Conservation (phyloP, 30 jellyfish, hydroid and myxozoan species). For the Rhopilema esculentum region DNA sequence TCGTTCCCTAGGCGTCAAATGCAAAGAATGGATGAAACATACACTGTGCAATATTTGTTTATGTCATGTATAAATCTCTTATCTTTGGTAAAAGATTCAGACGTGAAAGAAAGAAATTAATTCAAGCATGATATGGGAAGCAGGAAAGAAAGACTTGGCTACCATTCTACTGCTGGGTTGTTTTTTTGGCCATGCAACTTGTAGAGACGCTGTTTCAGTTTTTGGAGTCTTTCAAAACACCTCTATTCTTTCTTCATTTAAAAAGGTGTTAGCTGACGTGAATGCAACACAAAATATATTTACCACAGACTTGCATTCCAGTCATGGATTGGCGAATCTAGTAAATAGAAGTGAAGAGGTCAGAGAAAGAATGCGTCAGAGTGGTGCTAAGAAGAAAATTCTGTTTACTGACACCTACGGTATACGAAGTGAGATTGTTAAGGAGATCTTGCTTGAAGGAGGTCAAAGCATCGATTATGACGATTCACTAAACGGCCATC, state of each 20-base stretch:
- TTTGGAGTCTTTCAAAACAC: conserved; percentile 25
- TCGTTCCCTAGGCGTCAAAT: no score
- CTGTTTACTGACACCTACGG: conserved; percentile 19
- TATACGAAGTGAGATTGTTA: not conserved
- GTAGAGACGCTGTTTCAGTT: not conserved
- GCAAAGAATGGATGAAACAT: no score
- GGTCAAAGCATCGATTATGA: not conserved
- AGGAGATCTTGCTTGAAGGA: conserved; percentile 2
- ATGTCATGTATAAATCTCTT: no score
- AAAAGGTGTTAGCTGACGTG: not conserved
- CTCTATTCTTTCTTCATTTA: not conserved
- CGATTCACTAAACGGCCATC: not conserved
- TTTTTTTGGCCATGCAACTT: not conserved
- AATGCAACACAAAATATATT: not conserved
- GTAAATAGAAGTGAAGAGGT: not conserved
- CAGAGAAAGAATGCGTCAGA: not conserved
- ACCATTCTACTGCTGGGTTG: no score
- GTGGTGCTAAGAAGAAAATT: not conserved
- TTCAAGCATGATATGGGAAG: no score
- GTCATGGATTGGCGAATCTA: not conserved
- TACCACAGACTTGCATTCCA: not conserved
- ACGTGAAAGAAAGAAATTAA: no score
- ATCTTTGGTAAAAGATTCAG: no score
- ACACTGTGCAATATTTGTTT: no score
- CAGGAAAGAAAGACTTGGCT: no score